A percentile compares a stretch with the other conserved stretches of the same genome.
Conservation (phyloP, 2,797 vertebrate genomes). For the Carduelis carduelis region DNA sequence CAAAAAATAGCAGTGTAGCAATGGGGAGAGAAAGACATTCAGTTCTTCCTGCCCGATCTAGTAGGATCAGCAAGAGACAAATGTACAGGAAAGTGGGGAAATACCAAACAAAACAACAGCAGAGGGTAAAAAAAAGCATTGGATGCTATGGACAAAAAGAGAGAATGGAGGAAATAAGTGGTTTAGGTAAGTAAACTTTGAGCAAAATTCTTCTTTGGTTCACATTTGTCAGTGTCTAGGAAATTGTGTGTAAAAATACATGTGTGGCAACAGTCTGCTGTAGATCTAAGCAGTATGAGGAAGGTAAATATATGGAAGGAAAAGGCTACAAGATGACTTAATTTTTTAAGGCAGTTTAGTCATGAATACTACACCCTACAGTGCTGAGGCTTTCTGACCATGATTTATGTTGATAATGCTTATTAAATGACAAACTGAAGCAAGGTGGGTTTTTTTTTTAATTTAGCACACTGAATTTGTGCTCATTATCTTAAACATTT, state of each 20-base stretch:
- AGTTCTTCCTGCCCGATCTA: background rate
- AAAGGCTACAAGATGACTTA: background rate
- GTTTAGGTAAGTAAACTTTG: background rate
- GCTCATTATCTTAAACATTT: background rate
- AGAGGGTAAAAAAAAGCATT: background rate
- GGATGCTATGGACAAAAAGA: background rate
- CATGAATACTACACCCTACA: background rate
- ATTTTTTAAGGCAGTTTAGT: background rate
- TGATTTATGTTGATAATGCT: slow-evolving; percentile 8
- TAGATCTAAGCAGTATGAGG: background rate
- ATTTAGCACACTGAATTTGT: background rate
- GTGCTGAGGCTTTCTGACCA: slow-evolving; percentile 4
- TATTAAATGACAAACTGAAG: slow-evolving; percentile 12
- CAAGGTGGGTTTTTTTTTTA: background rate
- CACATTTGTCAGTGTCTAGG: background rate
- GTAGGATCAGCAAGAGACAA: background rate
- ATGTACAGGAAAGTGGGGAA: background rate
- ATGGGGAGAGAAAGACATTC: background rate
- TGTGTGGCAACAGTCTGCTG: background rate
- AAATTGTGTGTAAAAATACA: slow-evolving; percentile 4
- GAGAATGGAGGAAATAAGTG: background rate
- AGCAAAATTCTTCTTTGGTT: background rate
- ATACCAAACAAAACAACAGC: background rate
- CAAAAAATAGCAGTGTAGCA: background rate
- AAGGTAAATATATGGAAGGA: background rate